These are phyloP conservation scores for Pomacea maculata DNA, from an alignment of 1,140 invertebrate genomes.

Conservation along the genomic window DNA sequence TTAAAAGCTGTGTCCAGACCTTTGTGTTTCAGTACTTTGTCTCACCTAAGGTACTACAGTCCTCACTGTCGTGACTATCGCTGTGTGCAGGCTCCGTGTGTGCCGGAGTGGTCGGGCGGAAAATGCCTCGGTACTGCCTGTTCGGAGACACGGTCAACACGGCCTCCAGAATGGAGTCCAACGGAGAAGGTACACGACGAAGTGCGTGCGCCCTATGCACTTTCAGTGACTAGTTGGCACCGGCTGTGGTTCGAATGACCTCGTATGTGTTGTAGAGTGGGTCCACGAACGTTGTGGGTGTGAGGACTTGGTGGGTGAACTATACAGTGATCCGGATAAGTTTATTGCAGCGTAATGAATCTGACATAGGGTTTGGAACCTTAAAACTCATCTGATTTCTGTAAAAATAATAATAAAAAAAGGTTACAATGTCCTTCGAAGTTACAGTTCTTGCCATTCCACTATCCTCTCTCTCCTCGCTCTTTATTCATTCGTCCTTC, in stretches of 20 bases:
- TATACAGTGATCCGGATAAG: not conserved
- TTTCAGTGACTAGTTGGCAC: not conserved
- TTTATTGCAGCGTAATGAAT: not conserved
- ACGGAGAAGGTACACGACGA: constrained; percentile 29
- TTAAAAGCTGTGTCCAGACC: not conserved
- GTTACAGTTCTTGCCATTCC: not conserved
- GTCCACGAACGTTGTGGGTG: not conserved
- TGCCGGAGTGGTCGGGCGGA: constrained; percentile 51
- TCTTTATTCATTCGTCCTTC: not conserved
- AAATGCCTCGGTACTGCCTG: constrained; percentile 53
- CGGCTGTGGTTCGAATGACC: not conserved
- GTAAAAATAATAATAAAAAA: too few relatives aligned
- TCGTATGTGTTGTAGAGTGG: not conserved
- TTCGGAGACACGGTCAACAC: constrained; percentile 59
- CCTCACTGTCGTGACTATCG: too few relatives aligned
- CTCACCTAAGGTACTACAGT: too few relatives aligned
- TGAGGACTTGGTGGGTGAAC: too few relatives aligned
- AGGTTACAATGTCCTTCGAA: too few relatives aligned
- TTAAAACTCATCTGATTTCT: too few relatives aligned
- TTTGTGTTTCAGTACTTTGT: too few relatives aligned
- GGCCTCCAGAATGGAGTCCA: constrained; percentile 54
- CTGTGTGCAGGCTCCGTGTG: constrained; percentile 79
- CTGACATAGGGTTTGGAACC: not conserved
- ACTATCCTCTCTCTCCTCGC: too few relatives aligned
- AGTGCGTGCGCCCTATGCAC: not conserved